Conservation (phyloP, 2,113 vertebrate genomes). For the Solenodon paradoxus region DNA sequence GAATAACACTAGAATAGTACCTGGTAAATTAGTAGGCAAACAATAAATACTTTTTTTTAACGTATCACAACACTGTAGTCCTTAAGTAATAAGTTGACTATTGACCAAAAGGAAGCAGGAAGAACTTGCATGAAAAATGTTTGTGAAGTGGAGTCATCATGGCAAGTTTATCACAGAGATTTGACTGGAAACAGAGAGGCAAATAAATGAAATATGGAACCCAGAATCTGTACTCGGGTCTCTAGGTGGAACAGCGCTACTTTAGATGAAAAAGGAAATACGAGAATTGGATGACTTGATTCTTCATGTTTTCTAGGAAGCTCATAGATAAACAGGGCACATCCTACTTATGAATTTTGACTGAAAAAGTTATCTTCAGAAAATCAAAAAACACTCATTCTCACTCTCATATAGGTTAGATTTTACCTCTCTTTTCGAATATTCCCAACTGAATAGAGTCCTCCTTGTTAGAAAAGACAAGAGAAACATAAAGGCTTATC, state of each 20-base stretch:
- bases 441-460: not conserved
- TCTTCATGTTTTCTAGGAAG: not conserved
- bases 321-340: not conserved
- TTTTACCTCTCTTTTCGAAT: not conserved
- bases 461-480: not conserved
- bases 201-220: not conserved
- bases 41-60: not conserved
- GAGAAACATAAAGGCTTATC: not conserved
- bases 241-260: rapidly evolving
- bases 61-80: not conserved
- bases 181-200: not conserved
- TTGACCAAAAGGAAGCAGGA: not conserved
- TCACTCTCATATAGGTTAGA: not conserved
- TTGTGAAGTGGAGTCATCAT: not conserved
- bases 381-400: not conserved
- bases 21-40: not conserved
- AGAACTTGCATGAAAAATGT: not conserved
- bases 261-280: not conserved
- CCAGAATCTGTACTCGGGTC: not conserved
- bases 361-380: not conserved
- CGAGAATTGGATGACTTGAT: rapidly evolving
- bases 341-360: not conserved
- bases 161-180: not conserved
- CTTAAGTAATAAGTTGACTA: not conserved
- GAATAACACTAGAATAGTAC: not conserved